These are phyloP conservation scores for Mormyrus lacerda DNA, from an alignment of 2,113 vertebrate genomes.

Conservation along the genomic window DNA sequence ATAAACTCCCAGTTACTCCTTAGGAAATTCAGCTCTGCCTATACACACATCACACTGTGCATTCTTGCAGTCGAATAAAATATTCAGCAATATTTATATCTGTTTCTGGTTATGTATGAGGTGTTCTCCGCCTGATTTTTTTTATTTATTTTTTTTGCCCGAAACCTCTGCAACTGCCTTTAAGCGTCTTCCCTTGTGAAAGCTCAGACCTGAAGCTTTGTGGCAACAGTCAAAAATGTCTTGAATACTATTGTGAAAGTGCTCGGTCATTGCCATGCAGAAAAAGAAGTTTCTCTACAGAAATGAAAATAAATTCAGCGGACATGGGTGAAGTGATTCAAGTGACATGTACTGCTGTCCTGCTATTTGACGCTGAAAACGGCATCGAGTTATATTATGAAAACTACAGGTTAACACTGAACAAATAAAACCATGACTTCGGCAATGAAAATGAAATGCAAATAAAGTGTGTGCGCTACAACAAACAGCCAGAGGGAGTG, in stretches of 20 bases:
- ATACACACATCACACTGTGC: slow-evolving; percentile 57
- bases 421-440: not conserved
- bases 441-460: not conserved
- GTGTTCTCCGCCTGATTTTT: not conserved
- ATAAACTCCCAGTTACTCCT: slow-evolving; percentile 46
- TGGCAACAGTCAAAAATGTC: not conserved
- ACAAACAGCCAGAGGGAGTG: too few species aligned
- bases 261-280: not conserved
- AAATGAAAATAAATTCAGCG: not conserved
- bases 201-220: not conserved
- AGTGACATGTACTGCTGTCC: not conserved
- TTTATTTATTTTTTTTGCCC: not conserved
- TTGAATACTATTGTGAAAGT: not conserved
- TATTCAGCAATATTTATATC: slow-evolving; percentile 52
- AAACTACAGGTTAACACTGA: not conserved
- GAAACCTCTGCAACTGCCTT: not conserved
- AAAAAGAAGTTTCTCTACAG: not conserved
- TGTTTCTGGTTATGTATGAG: slow-evolving; percentile 6
- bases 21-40: slow-evolving; percentile 45
- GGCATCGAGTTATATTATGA: not conserved
- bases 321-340: not conserved
- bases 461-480: not conserved
- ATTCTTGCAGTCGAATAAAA: slow-evolving; percentile 60
- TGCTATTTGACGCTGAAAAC: not conserved
- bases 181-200: not conserved